Evolutionary conservation across 2,113 vertebrate genomes (phyloP), one percentile per base, ranked within the genome.

Genomic region (Anser brachyrhynchus): DNA sequence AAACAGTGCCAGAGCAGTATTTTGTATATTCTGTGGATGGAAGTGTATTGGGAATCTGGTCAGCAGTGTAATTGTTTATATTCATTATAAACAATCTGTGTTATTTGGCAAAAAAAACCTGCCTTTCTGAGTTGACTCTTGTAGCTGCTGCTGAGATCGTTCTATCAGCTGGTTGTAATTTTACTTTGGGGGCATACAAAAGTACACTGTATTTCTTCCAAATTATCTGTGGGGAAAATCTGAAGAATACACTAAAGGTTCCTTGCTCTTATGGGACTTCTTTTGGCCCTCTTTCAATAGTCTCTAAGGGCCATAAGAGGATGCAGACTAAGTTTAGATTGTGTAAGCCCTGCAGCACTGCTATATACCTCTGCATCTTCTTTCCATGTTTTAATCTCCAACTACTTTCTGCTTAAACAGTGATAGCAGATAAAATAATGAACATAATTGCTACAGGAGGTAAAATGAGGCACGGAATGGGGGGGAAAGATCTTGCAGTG

Each of bases 41-140:
- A 97, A 97, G 87, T 67, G 65, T 94, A 91, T 81, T 93, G 94
- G 95, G 95, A 96, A 95, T 94, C 90, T 94, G 94, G 95, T 97
- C 97, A 97, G 94, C 91, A 96, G 96, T 89, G 67, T 96, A 96
- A 95, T 87, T 94, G 95, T 97, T 97, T 96, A 97, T 95, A 95
- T 96, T 97, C 95, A 97, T 97, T 97, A 97, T 95, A 97, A 97
- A 96, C 95, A 96, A 96, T 95, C 95, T 96, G 92, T 95, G 94
- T 94, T 95, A 92, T 97, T 94, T 97, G 97, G 95, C 97, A 97
- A 95, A 84, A 91, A 85, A 89, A 51, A 43, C 82, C 82, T 95
- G 93, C 71, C 85, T 96, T 96, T 96, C 95, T 90, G 87, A 92
- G 74, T 85, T 93, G 90, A 93, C 90, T 92, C 88, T 95, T 13